Evolutionary conservation across 2,888 invertebrate species (phyloP).

Genomic region (Melanophora roralis): DNA sequence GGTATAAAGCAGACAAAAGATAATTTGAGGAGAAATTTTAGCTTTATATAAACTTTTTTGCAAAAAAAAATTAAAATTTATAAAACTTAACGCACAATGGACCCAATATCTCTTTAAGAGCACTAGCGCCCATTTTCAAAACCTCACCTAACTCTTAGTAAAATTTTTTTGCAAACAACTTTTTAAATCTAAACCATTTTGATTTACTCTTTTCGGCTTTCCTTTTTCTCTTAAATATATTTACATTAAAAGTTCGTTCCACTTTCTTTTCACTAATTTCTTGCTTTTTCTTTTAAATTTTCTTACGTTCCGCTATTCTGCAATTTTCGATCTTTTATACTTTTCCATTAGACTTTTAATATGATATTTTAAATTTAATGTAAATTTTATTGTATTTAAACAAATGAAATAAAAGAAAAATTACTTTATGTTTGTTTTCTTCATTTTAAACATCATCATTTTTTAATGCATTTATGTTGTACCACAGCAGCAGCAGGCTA

Average conservation of each 20-base stretch:
- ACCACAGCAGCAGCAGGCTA: not conserved
- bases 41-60: too few species aligned
- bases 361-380: conserved; percentile 35
- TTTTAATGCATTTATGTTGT: conserved; percentile 52
- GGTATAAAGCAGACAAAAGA: too few species aligned
- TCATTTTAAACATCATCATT: conserved; percentile 39
- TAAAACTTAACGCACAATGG: too few species aligned
- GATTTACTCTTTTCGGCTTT: not conserved
- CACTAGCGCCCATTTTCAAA: too few species aligned
- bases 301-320: conserved; percentile 25
- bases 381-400: conserved; percentile 48
- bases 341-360: conserved; percentile 20
- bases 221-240: conserved; percentile 7
- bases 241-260: conserved; percentile 53
- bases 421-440: not conserved
- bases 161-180: too few species aligned
- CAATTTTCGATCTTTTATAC: conserved; percentile 32
- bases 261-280: conserved; percentile 51
- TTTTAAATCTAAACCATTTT: not conserved
- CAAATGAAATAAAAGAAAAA: conserved; percentile 8
- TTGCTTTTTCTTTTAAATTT: not conserved
- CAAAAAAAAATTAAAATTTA: too few species aligned
- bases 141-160: too few species aligned
- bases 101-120: too few species aligned
- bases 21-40: too few species aligned